These are phyloP conservation scores for Ameiurus melas DNA, from an alignment of 2,113 vertebrate genomes.

Conservation along the genomic window DNA sequence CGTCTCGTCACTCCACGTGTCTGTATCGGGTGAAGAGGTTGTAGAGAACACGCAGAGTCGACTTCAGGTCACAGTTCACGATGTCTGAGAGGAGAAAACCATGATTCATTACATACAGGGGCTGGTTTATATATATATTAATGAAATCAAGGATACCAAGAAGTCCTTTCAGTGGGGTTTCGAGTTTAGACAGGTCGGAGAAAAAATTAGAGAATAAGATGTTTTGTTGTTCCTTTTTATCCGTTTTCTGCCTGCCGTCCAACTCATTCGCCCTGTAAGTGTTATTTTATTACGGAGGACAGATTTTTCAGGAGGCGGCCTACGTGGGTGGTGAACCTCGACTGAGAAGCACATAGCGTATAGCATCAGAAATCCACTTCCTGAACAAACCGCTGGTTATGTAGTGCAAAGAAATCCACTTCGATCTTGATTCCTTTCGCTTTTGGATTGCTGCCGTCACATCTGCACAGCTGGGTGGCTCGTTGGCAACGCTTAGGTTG, in stretches of 20 bases:
- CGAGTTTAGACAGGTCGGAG: not conserved
- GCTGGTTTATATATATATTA: not conserved
- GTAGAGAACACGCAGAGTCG: slow-evolving; percentile 93
- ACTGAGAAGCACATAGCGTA: no score
- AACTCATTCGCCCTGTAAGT: not conserved
- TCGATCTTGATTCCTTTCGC: no score
- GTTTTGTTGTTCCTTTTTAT: no score
- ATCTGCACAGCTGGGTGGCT: no score
- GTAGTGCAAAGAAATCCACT: no score
- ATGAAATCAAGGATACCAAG: not conserved
- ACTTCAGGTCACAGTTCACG: slow-evolving; percentile 97
- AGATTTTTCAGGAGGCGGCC: not conserved
- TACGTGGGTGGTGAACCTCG: not conserved
- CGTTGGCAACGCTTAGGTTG: no score
- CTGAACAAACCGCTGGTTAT: no score
- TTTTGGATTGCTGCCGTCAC: no score
- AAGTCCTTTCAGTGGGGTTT: not conserved
- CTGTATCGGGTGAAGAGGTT: slow-evolving; percentile 98
- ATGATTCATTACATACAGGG: not conserved
- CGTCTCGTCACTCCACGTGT: slow-evolving; percentile 78
- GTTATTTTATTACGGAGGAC: not conserved
- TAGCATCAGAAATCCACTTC: no score
- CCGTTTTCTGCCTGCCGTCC: not conserved
- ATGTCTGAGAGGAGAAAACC: slow-evolving; percentile 79
- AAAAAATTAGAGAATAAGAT: not conserved